A percentile compares a stretch with the other conserved stretches of the same genome.
These are phyloP conservation scores for Enteromius paludinosus DNA, from an alignment of 2,797 vertebrate genomes.

Conservation along the genomic window DNA sequence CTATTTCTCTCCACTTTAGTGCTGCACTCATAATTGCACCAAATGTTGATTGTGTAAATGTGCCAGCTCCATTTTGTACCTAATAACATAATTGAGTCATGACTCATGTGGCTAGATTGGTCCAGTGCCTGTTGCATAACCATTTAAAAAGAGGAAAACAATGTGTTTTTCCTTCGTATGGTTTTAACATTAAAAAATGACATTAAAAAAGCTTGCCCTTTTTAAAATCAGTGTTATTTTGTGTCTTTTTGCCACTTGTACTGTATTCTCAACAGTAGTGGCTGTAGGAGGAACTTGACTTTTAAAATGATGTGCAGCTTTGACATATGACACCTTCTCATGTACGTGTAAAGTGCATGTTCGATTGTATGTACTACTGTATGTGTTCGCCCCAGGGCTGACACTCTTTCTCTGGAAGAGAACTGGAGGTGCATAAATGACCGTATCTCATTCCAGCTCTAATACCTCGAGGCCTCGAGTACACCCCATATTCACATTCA, in stretches of 20 bases:
- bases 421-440: not conserved
- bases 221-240: not conserved
- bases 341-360: conserved; percentile 8
- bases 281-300: not conserved
- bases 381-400: not conserved
- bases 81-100: conserved; percentile 45
- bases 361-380: not conserved
- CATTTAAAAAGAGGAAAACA: conserved; percentile 27
- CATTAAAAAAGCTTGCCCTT: not conserved
- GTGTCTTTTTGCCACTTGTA: not conserved
- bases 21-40: conserved; percentile 18
- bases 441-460: conserved; percentile 1
- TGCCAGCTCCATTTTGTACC: conserved; percentile 18
- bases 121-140: conserved; percentile 25
- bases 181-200: not conserved
- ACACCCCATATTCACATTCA: conserved; percentile 22
- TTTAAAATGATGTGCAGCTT: conserved; percentile 4
- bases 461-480: not conserved
- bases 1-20: conserved; percentile 7
- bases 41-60: conserved; percentile 35
- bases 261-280: not conserved
- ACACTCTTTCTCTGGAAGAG: conserved; percentile 14
- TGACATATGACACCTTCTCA: conserved; percentile 15
- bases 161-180: not conserved
- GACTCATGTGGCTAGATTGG: conserved; percentile 33